These are phyloP conservation scores for Paraescarpia echinospica DNA, from an alignment of 1,140 invertebrate genomes.

Conservation along the genomic window DNA sequence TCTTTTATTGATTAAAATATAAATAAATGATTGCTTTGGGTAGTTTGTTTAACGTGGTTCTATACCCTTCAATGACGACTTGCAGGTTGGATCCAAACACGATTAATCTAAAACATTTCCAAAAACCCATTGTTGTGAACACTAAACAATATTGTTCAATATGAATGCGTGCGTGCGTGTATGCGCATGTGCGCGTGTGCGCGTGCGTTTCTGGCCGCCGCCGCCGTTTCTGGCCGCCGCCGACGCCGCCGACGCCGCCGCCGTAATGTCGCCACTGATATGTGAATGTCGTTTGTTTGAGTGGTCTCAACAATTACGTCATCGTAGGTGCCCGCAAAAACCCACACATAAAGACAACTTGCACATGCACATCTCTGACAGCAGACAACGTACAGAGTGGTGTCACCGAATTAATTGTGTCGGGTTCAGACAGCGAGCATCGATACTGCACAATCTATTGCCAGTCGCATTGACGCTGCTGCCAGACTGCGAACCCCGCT, in stretches of 20 bases:
- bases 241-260: no score
- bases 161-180: not conserved
- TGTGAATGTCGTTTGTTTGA: no score
- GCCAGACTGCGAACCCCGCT: not conserved
- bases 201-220: no score
- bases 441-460: not conserved
- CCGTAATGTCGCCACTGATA: no score
- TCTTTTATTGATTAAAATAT: not conserved
- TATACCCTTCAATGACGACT: not conserved
- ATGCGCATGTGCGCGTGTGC: not conserved
- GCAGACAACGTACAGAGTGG: not conserved
- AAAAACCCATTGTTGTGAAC: no score
- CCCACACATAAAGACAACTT: no score
- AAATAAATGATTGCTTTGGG: not conserved
- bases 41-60: not conserved
- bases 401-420: not conserved
- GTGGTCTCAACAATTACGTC: not conserved
- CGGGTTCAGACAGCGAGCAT: not conserved
- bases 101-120: no score
- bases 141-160: no score
- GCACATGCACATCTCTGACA: not conserved
- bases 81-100: no score
- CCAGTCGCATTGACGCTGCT: not conserved
- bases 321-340: no score
- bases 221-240: no score